Conservation (phyloP, 2,113 vertebrate species). For the Gallinago undulata region DNA sequence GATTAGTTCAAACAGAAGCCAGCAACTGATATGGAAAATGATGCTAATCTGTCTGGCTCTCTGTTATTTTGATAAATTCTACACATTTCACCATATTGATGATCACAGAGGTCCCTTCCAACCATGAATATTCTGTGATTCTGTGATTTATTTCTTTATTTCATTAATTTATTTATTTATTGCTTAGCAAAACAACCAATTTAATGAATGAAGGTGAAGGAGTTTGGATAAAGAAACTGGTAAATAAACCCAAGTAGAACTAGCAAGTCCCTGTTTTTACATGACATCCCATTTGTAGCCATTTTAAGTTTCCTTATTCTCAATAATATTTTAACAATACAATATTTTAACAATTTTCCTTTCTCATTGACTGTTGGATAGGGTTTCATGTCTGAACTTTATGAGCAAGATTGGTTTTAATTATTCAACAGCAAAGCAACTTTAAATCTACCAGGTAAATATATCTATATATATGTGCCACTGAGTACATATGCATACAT, state of each 20-base stretch:
- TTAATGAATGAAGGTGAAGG: background rate
- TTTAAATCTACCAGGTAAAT: background rate
- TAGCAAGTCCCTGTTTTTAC: background rate
- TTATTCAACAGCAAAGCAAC: background rate
- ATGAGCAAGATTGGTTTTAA: conserved; percentile 15
- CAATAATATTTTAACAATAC: background rate
- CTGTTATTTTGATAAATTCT: background rate
- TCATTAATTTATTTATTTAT: background rate
- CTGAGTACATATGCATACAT: background rate
- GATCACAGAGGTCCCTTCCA: too few species aligned
- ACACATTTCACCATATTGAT: background rate
- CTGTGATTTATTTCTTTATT: background rate
- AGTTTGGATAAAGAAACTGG: background rate
- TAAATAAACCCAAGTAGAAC: background rate
- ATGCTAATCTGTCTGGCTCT: background rate
- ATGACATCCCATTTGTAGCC: background rate
- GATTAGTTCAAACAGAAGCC: background rate
- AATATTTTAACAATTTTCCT: background rate
- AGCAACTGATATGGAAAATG: background rate
- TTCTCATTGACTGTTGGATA: background rate
- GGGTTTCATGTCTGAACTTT: background rate
- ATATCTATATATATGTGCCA: background rate
- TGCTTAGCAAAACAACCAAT: background rate
- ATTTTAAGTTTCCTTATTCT: background rate
- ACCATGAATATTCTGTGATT: too few species aligned